These are phyloP conservation scores for Sebastolobus altivelis DNA, from an alignment of 2,797 vertebrate species.

Conservation along the genomic window DNA sequence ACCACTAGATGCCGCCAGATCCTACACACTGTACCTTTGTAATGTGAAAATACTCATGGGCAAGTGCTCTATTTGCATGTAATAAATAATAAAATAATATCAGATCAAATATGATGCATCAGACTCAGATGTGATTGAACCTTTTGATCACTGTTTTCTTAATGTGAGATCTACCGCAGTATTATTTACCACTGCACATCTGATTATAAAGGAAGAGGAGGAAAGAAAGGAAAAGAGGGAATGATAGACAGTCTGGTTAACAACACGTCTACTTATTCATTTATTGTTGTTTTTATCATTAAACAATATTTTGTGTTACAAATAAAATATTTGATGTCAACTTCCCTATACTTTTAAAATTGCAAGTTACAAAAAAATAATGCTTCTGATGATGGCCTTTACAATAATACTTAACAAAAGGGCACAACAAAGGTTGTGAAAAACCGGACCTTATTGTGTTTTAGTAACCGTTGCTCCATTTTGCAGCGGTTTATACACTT, in stretches of 20 bases:
- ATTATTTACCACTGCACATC: not conserved
- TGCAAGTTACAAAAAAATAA: not conserved
- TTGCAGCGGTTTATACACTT: conserved; percentile 36
- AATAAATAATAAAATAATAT: not conserved
- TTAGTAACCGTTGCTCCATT: conserved; percentile 7
- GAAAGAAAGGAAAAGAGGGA: not conserved
- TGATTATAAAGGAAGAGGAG: not conserved
- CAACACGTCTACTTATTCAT: not conserved
- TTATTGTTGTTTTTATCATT: not conserved
- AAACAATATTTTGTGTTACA: not conserved
- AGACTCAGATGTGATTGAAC: not conserved
- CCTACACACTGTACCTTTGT: no score
- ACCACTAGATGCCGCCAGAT: no score
- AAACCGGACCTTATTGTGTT: conserved; percentile 4
- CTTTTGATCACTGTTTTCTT: not conserved
- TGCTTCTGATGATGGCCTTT: not conserved
- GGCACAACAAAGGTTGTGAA: not conserved
- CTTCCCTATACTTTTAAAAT: not conserved
- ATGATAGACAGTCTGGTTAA: not conserved
- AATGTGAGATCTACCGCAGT: not conserved
- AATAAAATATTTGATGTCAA: conserved; percentile 1
- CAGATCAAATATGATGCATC: conserved; percentile 14
- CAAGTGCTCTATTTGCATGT: not conserved
- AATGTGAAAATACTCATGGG: not conserved
- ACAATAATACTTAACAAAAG: not conserved